Evolutionary conservation across 1,140 invertebrate genomes (phyloP).

Genomic region (Bombus consobrinus): DNA sequence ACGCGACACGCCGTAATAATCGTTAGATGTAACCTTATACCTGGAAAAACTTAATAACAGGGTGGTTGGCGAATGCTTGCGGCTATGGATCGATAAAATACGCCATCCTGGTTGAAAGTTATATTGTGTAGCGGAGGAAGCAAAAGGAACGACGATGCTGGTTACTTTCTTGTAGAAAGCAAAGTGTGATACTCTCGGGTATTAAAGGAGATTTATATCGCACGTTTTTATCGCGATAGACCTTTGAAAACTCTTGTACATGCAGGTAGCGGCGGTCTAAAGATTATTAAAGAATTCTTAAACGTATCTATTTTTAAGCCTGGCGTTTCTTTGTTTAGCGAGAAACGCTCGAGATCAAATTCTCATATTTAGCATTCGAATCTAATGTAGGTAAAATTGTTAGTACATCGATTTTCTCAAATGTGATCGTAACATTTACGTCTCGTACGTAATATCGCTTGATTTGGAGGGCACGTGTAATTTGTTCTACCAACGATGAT

Average conservation of each 20-base stretch:
- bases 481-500: not conserved
- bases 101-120: not conserved
- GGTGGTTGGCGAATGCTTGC: slow-evolving; percentile 17
- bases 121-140: not conserved
- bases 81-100: slow-evolving; percentile 44
- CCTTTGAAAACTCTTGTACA: not conserved
- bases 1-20: slow-evolving; percentile 28
- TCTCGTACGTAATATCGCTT: not conserved
- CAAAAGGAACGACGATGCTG: not conserved
- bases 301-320: no score
- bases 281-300: not conserved
- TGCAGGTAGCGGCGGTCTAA: not conserved
- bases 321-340: not conserved
- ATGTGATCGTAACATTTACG: not conserved
- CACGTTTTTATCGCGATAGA: not conserved
- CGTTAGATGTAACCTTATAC: slow-evolving; percentile 41
- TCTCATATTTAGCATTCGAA: no score
- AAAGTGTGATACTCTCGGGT: not conserved
- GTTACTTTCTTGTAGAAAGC: slow-evolving; percentile 10
- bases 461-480: not conserved
- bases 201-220: slow-evolving; percentile 17
- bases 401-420: no score
- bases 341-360: no score
- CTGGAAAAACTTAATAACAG: slow-evolving; percentile 43
- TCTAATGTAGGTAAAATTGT: no score